Conservation (phyloP, 2,888 invertebrate species). For the Gastracanthus pulcherrimus region DNA sequence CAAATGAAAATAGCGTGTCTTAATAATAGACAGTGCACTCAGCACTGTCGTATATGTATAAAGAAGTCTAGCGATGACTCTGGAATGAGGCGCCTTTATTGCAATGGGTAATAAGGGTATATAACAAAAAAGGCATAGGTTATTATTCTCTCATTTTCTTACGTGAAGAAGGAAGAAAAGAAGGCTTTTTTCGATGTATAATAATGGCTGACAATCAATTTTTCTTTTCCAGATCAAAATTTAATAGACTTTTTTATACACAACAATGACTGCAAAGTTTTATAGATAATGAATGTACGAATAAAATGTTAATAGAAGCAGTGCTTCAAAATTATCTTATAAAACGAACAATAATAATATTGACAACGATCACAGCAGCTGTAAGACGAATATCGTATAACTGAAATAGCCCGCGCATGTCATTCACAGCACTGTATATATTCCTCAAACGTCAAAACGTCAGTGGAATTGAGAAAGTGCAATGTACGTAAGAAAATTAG, state of each 20-base stretch:
- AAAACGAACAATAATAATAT: too few relatives aligned
- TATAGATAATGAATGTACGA: too few relatives aligned
- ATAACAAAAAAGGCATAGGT: background rate
- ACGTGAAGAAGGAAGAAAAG: background rate
- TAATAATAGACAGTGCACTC: slow-evolving; percentile 33
- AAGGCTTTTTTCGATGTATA: background rate
- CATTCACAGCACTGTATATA: too few relatives aligned
- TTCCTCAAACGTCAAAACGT: background rate
- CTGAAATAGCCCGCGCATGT: background rate
- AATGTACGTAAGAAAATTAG: background rate
- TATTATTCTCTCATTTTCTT: background rate
- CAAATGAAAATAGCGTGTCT: slow-evolving; percentile 39
- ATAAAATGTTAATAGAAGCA: too few relatives aligned
- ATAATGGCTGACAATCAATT: background rate
- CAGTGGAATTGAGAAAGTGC: background rate
- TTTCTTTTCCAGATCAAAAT: background rate
- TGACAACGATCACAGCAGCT: too few relatives aligned
- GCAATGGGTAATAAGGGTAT: slow-evolving; percentile 16
- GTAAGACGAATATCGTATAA: background rate
- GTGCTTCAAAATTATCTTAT: too few relatives aligned
- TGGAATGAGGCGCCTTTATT: slow-evolving; percentile 29
- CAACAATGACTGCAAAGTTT: too few relatives aligned
- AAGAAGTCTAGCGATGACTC: slow-evolving; percentile 36
- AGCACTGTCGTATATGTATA: slow-evolving; percentile 10
- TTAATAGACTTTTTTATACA: background rate